Evolutionary conservation across 2,888 invertebrate species (phyloP).

Genomic region (Dyspetes luteomarginatus): DNA sequence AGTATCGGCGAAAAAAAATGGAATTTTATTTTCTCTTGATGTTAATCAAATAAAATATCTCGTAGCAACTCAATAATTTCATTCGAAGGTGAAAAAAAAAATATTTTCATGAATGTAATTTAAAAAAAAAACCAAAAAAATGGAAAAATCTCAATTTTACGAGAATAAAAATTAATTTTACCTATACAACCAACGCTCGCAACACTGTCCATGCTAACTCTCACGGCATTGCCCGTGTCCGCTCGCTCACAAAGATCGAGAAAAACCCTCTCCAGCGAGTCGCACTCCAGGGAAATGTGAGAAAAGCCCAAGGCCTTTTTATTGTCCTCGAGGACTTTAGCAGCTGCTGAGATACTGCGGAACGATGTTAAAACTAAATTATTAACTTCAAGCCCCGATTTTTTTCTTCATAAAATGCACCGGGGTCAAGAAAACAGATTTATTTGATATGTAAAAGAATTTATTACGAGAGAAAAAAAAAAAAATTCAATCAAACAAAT

Average conservation of each 20-base stretch:
- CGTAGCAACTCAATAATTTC: too few species aligned
- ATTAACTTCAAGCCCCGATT: slow-evolving; percentile 70
- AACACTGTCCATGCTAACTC: slow-evolving; percentile 69
- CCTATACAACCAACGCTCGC: slow-evolving; percentile 66
- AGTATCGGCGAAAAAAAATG: neutral
- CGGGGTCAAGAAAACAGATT: neutral
- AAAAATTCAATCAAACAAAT: too few species aligned
- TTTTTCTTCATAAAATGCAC: neutral
- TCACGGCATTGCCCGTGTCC: slow-evolving; percentile 74
- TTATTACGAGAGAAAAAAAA: too few species aligned
- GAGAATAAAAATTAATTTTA: too few species aligned
- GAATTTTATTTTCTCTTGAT: slow-evolving; percentile 43
- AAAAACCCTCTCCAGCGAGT: slow-evolving; percentile 88
- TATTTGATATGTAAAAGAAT: too few species aligned
- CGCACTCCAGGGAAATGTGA: slow-evolving; percentile 86
- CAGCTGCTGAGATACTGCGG: slow-evolving; percentile 84
- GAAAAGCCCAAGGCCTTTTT: slow-evolving; percentile 83
- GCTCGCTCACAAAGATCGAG: slow-evolving; percentile 84
- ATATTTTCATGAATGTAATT: too few species aligned
- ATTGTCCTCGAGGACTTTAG: slow-evolving; percentile 84
- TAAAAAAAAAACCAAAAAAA: too few species aligned
- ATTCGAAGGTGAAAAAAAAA: too few species aligned
- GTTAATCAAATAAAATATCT: too few species aligned
- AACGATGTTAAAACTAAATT: slow-evolving; percentile 28
- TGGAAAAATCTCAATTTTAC: too few species aligned